These are phyloP conservation scores for Mesaphorura yosii DNA, from an alignment of 1,140 invertebrate genomes.

Conservation along the genomic window DNA sequence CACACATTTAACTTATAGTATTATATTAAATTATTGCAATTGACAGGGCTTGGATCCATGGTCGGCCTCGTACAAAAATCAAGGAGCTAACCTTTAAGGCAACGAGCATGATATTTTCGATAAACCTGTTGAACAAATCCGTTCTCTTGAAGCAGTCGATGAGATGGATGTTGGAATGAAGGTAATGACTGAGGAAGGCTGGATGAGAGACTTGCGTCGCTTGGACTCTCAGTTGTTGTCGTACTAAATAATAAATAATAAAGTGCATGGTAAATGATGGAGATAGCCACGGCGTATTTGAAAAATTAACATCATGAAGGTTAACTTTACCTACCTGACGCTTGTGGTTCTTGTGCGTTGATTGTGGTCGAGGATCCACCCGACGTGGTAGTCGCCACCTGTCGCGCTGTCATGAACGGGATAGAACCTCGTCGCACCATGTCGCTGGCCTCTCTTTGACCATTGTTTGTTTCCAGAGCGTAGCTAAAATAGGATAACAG, in stretches of 20 bases:
- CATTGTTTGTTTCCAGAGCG: constrained; percentile 8
- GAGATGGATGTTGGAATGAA: constrained; percentile 89
- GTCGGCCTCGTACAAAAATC: no score
- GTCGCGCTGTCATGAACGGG: constrained; percentile 15
- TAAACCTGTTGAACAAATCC: constrained; percentile 91
- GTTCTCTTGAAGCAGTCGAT: constrained; percentile 89
- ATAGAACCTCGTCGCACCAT: constrained; percentile 22
- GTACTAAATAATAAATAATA: no score
- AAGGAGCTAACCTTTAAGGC: constrained; percentile 64
- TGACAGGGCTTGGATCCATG: no score
- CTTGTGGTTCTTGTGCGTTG: constrained; percentile 56
- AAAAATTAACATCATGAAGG: no score
- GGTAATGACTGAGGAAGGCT: constrained; percentile 61
- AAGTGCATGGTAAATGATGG: no score
- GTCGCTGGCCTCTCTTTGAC: constrained; percentile 5
- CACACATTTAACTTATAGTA: no score
- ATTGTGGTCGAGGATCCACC: constrained; percentile 87
- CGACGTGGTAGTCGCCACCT: constrained; percentile 72
- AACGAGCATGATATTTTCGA: constrained; percentile 84
- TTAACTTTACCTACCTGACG: constrained; percentile 37
- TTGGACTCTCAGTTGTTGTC: constrained; percentile 51
- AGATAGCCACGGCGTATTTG: no score
- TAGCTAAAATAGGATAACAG: constrained; percentile 7
- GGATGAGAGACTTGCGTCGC: constrained; percentile 31
- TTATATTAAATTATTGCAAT: no score